Evolutionary conservation across 2,113 vertebrate genomes (phyloP).

Genomic region (Ahaetulla prasina): DNA sequence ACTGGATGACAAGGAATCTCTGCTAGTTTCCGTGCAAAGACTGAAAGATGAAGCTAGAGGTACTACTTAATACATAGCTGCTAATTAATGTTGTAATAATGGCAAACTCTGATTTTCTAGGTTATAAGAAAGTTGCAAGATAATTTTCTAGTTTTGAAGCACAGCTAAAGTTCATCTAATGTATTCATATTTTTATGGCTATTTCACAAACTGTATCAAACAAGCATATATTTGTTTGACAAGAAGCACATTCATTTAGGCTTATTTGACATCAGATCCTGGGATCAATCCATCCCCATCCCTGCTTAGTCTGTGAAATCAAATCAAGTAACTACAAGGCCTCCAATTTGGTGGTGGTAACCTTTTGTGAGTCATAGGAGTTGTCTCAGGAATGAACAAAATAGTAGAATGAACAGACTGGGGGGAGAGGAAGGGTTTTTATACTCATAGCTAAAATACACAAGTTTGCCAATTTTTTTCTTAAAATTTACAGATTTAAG

Average conservation of each 20-base stretch:
- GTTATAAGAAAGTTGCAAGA: slow-evolving; percentile 15
- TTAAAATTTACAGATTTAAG: slow-evolving; percentile 77
- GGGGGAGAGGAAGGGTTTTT: neutral
- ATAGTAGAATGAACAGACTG: neutral
- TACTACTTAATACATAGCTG: slow-evolving; percentile 55
- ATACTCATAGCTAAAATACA: neutral
- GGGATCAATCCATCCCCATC: neutral
- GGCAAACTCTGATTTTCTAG: neutral
- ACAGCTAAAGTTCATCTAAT: neutral
- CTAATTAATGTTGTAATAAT: neutral
- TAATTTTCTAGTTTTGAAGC: neutral
- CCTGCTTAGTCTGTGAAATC: neutral
- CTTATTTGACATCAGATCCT: neutral
- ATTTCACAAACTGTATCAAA: neutral
- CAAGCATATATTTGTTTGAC: neutral
- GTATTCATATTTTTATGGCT: neutral
- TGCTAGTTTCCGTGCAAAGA: slow-evolving; percentile 93
- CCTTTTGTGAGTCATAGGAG: neutral
- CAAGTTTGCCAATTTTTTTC: fast-evolving
- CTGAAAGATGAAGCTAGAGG: slow-evolving; percentile 98
- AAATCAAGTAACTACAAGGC: neutral
- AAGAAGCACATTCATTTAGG: neutral
- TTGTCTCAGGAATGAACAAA: neutral
- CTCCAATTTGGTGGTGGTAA: neutral
- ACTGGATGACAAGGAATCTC: slow-evolving; percentile 95